These are phyloP conservation scores for Dascyllus trimaculatus DNA, from an alignment of 2,113 vertebrate species.

Conservation along the genomic window DNA sequence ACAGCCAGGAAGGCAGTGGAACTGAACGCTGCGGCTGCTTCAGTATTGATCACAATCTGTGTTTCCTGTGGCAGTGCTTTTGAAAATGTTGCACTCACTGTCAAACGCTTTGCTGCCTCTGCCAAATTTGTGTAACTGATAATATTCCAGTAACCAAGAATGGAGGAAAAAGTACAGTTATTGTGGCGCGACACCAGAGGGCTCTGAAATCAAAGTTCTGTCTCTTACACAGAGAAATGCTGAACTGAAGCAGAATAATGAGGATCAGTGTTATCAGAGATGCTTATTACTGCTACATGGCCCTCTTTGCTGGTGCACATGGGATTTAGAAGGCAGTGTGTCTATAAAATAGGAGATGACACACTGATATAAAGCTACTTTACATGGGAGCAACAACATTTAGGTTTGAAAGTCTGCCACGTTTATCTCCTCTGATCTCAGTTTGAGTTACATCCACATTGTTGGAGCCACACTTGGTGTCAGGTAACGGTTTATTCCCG, in stretches of 20 bases:
- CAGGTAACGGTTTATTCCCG: conserved; percentile 3
- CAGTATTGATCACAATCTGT: neutral
- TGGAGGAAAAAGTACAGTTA: neutral
- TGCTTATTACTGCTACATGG: conserved; percentile 6
- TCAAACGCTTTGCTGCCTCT: conserved; percentile 28
- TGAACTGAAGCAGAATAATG: conserved; percentile 12
- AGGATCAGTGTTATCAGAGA: neutral
- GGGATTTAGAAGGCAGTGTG: too few relatives aligned
- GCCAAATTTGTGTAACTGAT: neutral
- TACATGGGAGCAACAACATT: conserved; percentile 9
- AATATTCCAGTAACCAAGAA: neutral
- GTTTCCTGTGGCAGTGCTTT: conserved; percentile 14
- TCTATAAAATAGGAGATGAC: neutral
- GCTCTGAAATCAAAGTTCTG: conserved; percentile 11
- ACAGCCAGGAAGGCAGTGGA: neutral
- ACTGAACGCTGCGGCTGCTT: conserved; percentile 11
- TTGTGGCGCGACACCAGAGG: neutral
- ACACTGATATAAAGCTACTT: neutral
- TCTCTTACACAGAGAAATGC: conserved; percentile 11
- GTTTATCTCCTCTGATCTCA: conserved; percentile 8
- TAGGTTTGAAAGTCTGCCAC: neutral
- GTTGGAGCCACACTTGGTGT: conserved; percentile 4
- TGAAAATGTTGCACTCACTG: neutral
- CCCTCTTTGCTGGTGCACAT: neutral
- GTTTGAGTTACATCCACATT: conserved; percentile 18